These are phyloP conservation scores for Tipula helvola DNA, from an alignment of 2,888 invertebrate species.

Conservation along the genomic window DNA sequence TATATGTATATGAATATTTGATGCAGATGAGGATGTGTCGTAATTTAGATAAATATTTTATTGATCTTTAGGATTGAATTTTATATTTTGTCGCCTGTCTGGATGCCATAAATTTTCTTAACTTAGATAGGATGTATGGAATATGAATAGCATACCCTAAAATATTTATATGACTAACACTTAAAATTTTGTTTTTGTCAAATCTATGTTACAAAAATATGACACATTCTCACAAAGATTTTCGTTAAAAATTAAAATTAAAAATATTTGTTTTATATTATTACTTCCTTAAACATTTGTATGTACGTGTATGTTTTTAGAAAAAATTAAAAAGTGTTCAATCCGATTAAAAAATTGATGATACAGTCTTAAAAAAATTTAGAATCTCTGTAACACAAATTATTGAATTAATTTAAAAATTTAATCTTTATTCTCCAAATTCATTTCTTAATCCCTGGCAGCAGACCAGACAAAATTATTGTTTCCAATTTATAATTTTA, in stretches of 20 bases:
- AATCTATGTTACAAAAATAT: not conserved
- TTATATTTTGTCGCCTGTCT: not conserved
- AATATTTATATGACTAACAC: not conserved
- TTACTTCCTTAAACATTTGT: not conserved
- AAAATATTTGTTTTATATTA: not conserved
- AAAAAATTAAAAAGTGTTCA: not conserved
- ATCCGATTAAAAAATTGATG: too few relatives aligned
- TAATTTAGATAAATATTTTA: not conserved
- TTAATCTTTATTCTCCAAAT: too few relatives aligned
- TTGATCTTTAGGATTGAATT: not conserved
- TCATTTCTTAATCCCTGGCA: too few relatives aligned
- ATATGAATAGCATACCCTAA: not conserved
- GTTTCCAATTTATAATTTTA: too few relatives aligned
- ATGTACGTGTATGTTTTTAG: not conserved
- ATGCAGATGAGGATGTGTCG: not conserved
- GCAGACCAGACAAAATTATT: too few relatives aligned
- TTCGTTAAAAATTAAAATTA: not conserved
- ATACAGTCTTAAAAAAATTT: too few relatives aligned
- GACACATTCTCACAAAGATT: not conserved
- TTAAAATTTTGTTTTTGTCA: not conserved
- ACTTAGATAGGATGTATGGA: not conserved
- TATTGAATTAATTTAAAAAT: too few relatives aligned
- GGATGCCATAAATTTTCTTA: not conserved
- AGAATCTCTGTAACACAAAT: too few relatives aligned
- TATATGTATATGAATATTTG: not conserved